Conservation (phyloP, 2,888 invertebrate genomes). For the Cryptocheilus praepositus region DNA sequence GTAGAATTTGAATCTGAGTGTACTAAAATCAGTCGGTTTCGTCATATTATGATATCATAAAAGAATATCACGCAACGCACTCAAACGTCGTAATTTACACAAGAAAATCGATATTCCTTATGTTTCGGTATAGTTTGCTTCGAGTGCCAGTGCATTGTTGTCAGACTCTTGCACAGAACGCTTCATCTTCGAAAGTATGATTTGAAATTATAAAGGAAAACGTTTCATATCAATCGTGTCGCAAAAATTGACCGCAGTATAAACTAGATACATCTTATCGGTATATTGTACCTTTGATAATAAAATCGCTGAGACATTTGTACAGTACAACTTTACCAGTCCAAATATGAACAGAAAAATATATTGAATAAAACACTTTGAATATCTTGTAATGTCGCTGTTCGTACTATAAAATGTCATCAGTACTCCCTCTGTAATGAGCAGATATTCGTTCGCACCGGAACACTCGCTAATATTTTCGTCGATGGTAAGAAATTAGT, state of each 20-base stretch:
- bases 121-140: conserved; percentile 1
- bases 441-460: conserved; percentile 3
- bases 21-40: not conserved
- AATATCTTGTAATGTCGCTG: not conserved
- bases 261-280: conserved; percentile 3
- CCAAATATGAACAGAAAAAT: conserved; percentile 13
- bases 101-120: conserved; percentile 6
- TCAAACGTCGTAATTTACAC: not conserved
- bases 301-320: conserved; percentile 22
- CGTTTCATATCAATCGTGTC: conserved; percentile 4
- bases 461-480: not conserved
- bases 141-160: not conserved
- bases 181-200: too few relatives aligned
- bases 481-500: too few relatives aligned
- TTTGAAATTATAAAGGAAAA: too few relatives aligned
- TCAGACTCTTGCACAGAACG: too few relatives aligned
- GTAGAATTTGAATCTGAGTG: too few relatives aligned
- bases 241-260: conserved; percentile 9
- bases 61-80: not conserved
- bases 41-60: conserved; percentile 1
- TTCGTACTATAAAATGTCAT: conserved; percentile 14
- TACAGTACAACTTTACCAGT: conserved; percentile 28
- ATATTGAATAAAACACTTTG: conserved; percentile 17
- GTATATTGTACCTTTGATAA: conserved; percentile 11
- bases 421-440: not conserved